Conservation (phyloP, 2,888 invertebrate genomes). For the Pachycephus smyrnensis region DNA sequence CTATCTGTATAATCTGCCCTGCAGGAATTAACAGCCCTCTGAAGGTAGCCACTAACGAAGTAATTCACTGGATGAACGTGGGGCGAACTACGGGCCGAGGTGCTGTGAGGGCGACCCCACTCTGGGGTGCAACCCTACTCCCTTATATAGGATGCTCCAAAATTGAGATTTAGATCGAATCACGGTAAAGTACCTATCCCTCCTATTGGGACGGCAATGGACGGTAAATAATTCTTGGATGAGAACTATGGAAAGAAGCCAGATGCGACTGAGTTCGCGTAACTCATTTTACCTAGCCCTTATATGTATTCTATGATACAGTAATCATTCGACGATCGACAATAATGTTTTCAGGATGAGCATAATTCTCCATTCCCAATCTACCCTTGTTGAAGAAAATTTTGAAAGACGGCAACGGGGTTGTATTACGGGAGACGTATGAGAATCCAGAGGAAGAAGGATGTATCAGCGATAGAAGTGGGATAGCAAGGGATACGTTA, state of each 20-base stretch:
- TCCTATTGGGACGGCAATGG: constrained; percentile 31
- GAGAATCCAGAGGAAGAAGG: constrained; percentile 15
- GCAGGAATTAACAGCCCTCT: constrained; percentile 68
- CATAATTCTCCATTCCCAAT: neutral
- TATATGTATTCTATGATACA: neutral
- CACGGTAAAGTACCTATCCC: constrained; percentile 48
- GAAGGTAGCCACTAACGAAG: constrained; percentile 68
- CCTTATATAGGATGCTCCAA: constrained; percentile 48
- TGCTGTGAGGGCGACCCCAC: constrained; percentile 19
- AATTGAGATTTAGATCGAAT: constrained; percentile 64
- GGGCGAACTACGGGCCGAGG: constrained; percentile 39
- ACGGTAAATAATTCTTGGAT: constrained; percentile 41
- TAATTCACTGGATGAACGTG: constrained; percentile 67
- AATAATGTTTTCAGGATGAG: neutral
- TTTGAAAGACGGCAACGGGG: neutral
- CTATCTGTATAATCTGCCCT: constrained; percentile 68
- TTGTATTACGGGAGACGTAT: neutral
- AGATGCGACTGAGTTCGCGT: neutral
- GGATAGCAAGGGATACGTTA: neutral
- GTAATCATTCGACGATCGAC: neutral
- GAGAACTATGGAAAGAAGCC: constrained; percentile 6
- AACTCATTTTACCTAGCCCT: neutral
- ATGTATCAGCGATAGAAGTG: constrained; percentile 32
- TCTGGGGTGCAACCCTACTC: constrained; percentile 25
- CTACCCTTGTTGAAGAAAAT: neutral